Base-by-base conservation (phyloP, 2,888 invertebrate species). In the Tyria jacobaeae region DNA sequence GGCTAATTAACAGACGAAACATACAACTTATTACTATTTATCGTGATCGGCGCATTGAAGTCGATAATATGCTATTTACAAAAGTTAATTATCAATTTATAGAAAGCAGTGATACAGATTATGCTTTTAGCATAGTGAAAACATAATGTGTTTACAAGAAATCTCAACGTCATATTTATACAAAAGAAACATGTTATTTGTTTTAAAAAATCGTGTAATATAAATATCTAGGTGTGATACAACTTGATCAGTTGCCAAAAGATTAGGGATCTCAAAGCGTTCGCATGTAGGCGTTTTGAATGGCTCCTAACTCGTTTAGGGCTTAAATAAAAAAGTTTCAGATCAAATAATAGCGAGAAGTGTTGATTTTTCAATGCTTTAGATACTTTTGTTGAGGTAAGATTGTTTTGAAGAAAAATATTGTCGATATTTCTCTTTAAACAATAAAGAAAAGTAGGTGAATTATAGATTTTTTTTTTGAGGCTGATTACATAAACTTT, bases 221-320 rank as follows among this genome's bases (percentile, higher is more conserved):
- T 89, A 89, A 91, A 86, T 66, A 64, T 55, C 73, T 82, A 88
- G 86, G 86, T 87, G 84, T 80, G 82, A 79, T 83, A 83, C 72
- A 73, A 82, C 80, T 92, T 91, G 91, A 89, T 64, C 76, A 60
- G 48, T 68, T 85, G 91, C 92, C 92, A 91, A 88, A 83, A 91
- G 88, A 89, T 90, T 89, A 89, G 89, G 83, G 85, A 84, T 82
- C 78, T 79, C 79, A 65, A 76, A 66, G 64, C 60, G 59, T 6
- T 21, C 61, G 50, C 31, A 75, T 77, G 90, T 90, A 79, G 90
- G 91, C 72, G 89, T 81, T 83, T 82, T 86, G 82, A 84, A 87
- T 82, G 83, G 76, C 77, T 75, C 76, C 82, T 85, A 85, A 86
- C 75, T 76, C 78, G 73, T 75, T 73, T 73, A 75, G 80, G 81